Conservation (phyloP, 2,797 vertebrate species). For the Siniperca scherzeri region DNA sequence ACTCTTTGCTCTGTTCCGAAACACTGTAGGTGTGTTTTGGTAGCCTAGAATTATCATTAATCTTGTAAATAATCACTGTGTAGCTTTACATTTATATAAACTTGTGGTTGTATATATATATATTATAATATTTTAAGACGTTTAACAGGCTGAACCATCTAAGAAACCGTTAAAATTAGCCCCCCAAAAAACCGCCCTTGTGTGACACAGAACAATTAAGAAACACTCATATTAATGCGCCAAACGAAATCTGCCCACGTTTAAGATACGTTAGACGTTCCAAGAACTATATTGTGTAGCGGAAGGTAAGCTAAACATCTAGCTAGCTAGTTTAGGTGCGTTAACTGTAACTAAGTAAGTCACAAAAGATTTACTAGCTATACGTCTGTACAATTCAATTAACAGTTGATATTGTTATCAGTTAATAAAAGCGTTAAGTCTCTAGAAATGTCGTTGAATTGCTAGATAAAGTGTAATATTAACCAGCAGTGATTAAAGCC, state of each 20-base stretch:
- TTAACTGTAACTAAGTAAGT: background rate
- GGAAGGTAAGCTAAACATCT: slow-evolving; percentile 10
- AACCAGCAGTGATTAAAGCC: background rate
- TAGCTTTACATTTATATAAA: background rate
- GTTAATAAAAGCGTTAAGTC: background rate
- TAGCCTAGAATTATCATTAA: background rate
- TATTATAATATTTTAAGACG: background rate
- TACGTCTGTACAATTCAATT: background rate
- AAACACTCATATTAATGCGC: slow-evolving; percentile 46
- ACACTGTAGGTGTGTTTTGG: background rate
- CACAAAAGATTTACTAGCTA: background rate
- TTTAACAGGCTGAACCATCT: background rate
- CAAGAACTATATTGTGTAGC: slow-evolving; percentile 38
- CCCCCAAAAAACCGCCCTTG: background rate
- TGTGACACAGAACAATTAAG: background rate
- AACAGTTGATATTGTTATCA: background rate
- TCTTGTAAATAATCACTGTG: accelerated
- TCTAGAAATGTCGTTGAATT: background rate
- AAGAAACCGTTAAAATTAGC: background rate
- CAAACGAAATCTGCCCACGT: background rate
- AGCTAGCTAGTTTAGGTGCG: background rate
- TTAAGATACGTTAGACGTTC: accelerated
- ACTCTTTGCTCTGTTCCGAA: background rate
- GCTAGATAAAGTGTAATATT: background rate
- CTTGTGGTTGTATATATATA: accelerated